A percentile compares a stretch with the other conserved stretches of the same genome.
phyloP scores from a whole-genome alignment of 2,113 vertebrate species.

The Hydrochoerus hydrochaeris region DNA sequence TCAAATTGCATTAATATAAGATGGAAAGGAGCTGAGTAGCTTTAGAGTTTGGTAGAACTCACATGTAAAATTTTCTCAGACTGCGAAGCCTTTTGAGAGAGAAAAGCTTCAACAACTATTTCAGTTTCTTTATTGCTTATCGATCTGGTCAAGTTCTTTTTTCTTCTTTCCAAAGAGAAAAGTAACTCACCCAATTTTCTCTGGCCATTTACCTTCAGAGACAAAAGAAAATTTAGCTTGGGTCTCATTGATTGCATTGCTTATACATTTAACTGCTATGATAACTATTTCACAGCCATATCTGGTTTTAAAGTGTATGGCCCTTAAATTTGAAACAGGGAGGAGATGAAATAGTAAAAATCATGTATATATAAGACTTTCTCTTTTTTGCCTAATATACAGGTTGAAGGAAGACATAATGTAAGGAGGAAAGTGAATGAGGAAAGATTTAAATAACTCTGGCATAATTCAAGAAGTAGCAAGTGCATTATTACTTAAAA shows the following conservation, averaged over 20 bases:
- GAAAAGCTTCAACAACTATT: no score
- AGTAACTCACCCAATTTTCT: conserved; percentile 69
- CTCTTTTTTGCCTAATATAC: neutral
- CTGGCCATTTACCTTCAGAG: conserved; percentile 38
- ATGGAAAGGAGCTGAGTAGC: neutral
- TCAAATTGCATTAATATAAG: neutral
- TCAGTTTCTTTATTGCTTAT: no score
- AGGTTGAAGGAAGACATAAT: neutral
- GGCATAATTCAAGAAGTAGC: neutral
- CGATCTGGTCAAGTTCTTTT: conserved; percentile 54
- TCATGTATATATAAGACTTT: neutral
- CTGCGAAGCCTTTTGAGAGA: no score
- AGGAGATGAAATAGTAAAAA: neutral
- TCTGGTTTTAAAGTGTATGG: neutral
- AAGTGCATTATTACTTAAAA: neutral
- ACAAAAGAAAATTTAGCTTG: conserved; percentile 58
- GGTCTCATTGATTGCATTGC: neutral
- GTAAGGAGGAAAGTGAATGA: neutral
- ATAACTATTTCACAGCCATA: neutral
- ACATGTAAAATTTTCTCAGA: no score
- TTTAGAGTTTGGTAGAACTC: neutral
- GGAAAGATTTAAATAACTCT: neutral
- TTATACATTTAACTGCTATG: neutral
- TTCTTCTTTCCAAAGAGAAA: conserved; percentile 66
- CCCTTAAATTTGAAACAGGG: neutral